Conservation (phyloP, 2,113 vertebrate species). For the Zosterops pallidus region DNA sequence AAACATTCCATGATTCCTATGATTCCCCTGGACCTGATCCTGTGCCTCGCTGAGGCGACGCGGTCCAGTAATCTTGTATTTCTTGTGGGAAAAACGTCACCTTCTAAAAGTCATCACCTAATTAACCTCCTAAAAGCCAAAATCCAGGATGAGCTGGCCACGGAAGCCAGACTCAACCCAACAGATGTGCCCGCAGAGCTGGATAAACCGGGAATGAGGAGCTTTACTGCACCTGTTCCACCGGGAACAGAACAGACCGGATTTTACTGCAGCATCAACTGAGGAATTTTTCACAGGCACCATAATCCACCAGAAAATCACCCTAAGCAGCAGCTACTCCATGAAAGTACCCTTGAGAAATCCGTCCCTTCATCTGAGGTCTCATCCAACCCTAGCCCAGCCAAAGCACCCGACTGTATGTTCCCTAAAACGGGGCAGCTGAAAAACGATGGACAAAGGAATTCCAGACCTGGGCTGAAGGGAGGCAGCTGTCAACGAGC, state of each 20-base stretch:
- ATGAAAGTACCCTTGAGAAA: slow-evolving; percentile 45
- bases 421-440: slow-evolving; percentile 3
- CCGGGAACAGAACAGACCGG: not conserved
- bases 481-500: not conserved
- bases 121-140: not conserved
- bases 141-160: not conserved
- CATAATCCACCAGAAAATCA: slow-evolving; percentile 58
- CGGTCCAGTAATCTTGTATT: not conserved
- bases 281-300: slow-evolving; percentile 61
- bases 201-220: not conserved
- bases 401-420: not conserved
- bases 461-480: slow-evolving; percentile 17
- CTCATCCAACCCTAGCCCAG: not conserved
- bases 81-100: not conserved
- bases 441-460: not conserved
- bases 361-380: slow-evolving; percentile 17
- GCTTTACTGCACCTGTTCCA: slow-evolving; percentile 55
- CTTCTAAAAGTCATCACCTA: slow-evolving; percentile 22
- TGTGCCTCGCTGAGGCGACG: not conserved
- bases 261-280: slow-evolving; percentile 9
- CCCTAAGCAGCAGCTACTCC: slow-evolving; percentile 36
- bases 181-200: not conserved
- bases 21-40: not conserved
- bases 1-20: not conserved
- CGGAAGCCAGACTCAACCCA: not conserved